Conservation (phyloP, 1,140 invertebrate species). For the Hyles vespertilio region DNA sequence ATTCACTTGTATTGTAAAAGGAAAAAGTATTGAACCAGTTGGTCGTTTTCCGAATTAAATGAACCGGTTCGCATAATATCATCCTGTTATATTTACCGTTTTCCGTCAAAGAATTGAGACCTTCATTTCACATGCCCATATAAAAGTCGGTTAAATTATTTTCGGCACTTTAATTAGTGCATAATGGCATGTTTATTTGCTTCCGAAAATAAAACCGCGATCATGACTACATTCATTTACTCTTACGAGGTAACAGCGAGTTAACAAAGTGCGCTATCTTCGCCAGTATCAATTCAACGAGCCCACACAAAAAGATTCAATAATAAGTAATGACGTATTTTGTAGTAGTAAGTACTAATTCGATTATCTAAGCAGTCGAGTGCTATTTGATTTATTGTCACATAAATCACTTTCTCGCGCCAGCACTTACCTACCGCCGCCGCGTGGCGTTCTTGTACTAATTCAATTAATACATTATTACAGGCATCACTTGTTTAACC, state of each 20-base stretch:
- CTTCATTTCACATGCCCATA: background rate
- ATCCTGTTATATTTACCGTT: conserved; percentile 56
- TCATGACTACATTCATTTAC: too few relatives aligned
- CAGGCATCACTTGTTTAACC: background rate
- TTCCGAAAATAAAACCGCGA: too few relatives aligned
- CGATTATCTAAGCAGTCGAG: conserved; percentile 17
- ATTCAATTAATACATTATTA: conserved; percentile 11
- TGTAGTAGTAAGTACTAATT: conserved; percentile 12
- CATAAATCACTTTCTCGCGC: conserved; percentile 23
- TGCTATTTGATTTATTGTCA: conserved; percentile 27
- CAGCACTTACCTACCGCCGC: conserved; percentile 4
- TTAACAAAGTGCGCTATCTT: too few relatives aligned
- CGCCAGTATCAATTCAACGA: too few relatives aligned
- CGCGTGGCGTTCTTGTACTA: conserved; percentile 12
- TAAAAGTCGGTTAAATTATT: too few relatives aligned
- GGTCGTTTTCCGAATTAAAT: conserved; percentile 32
- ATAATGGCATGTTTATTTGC: too few relatives aligned
- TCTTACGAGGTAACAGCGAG: too few relatives aligned
- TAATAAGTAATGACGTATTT: too few relatives aligned
- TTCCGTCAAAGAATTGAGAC: conserved; percentile 8
- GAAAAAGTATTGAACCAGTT: conserved; percentile 14
- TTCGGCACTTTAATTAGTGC: too few relatives aligned
- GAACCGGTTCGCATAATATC: conserved; percentile 35
- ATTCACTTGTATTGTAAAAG: conserved; percentile 4
- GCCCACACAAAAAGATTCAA: too few relatives aligned